phyloP scores from a whole-genome alignment of 2,113 vertebrate genomes.

The Perca schrenkii region DNA sequence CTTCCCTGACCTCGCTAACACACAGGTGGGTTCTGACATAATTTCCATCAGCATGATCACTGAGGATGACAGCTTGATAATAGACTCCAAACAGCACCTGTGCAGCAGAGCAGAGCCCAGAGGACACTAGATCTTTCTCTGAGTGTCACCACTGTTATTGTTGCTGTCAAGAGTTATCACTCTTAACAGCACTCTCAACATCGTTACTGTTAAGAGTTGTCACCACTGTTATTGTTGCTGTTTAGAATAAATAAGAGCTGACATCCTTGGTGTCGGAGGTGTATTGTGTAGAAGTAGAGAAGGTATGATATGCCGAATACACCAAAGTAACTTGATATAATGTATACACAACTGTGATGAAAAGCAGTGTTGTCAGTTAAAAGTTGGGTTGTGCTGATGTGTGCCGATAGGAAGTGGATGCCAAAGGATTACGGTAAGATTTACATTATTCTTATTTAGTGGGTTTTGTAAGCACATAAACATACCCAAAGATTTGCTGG shows the following conservation, averaged over 20 bases:
- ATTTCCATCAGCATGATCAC: slow-evolving; percentile 13
- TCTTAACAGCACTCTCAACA: too few relatives aligned
- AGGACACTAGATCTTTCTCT: not conserved
- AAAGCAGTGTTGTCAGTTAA: not conserved
- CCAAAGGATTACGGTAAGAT: not conserved
- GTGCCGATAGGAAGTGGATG: not conserved
- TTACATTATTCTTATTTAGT: not conserved
- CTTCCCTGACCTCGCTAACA: not conserved
- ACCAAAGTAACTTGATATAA: not conserved
- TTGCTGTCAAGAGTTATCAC: not conserved
- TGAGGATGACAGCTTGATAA: slow-evolving; percentile 27
- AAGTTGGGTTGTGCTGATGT: not conserved
- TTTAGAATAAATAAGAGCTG: not conserved
- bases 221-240: not conserved
- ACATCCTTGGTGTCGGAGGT: not conserved
- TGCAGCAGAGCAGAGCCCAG: not conserved
- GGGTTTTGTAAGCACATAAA: not conserved
- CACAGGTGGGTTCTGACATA: slow-evolving; percentile 27
- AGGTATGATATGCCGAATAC: not conserved
- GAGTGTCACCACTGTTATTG: not conserved
- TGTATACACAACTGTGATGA: not conserved
- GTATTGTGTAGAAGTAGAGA: not conserved
- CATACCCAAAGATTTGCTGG: not conserved
- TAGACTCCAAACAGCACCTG: slow-evolving; percentile 15
- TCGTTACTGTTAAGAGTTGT: not conserved